Conservation (phyloP, 2,113 vertebrate species). For the Macquaria ambigua region DNA sequence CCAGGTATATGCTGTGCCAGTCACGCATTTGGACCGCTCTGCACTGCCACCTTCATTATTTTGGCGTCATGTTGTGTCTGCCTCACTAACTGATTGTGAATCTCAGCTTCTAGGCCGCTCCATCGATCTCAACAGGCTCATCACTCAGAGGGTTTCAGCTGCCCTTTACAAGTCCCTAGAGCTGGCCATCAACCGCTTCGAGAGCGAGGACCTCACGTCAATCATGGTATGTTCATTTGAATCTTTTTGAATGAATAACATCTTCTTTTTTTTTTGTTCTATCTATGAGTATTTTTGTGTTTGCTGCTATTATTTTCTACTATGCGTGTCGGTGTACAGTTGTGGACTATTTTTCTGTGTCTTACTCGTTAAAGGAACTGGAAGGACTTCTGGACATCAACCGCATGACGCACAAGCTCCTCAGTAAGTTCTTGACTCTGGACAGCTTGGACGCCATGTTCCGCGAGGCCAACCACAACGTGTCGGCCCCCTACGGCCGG, state of each 20-base stretch:
- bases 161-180: constrained; percentile 97
- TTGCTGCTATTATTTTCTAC: neutral
- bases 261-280: too few species aligned
- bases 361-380: constrained; percentile 87
- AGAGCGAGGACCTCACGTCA: constrained; percentile 98
- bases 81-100: neutral
- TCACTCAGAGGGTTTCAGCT: constrained; percentile 97
- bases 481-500: constrained; percentile 96
- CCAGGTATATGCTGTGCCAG: constrained; percentile 85
- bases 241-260: neutral
- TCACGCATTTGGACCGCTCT: fast-evolving
- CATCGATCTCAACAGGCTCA: constrained; percentile 97
- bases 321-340: neutral
- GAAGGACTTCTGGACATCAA: constrained; percentile 98
- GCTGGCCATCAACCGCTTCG: constrained; percentile 97
- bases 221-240: constrained; percentile 89
- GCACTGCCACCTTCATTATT: neutral
- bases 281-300: neutral
- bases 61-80: too few species aligned
- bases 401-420: constrained; percentile 94
- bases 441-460: constrained; percentile 99
- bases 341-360: neutral
- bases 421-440: constrained; percentile 96
- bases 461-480: constrained; percentile 98
- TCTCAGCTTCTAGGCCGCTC: constrained; percentile 95